These are phyloP conservation scores for Haplotaxodon microlepis DNA, from an alignment of 2,113 vertebrate genomes.

Conservation along the genomic window DNA sequence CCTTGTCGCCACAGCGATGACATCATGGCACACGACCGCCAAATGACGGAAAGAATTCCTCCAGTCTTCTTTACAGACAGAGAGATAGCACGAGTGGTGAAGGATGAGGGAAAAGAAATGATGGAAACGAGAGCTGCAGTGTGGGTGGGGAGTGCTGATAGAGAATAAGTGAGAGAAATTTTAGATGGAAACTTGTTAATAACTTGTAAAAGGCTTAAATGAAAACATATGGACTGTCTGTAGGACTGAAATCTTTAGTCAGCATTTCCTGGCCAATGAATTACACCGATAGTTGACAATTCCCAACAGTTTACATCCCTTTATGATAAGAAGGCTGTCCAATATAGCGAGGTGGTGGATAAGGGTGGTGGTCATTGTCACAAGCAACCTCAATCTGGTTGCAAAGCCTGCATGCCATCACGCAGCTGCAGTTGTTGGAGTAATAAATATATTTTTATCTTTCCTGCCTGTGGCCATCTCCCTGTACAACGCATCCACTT, in stretches of 20 bases:
- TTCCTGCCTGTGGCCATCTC: too few relatives aligned
- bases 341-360: neutral
- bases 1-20: constrained; percentile 49
- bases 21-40: constrained; percentile 58
- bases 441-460: neutral
- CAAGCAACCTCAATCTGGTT: neutral
- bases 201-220: neutral
- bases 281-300: neutral
- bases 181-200: constrained; percentile 4
- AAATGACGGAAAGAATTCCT: constrained; percentile 51
- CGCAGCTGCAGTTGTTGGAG: neutral
- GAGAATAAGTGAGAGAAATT: neutral
- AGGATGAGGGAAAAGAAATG: neutral
- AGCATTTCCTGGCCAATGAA: neutral
- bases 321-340: neutral
- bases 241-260: neutral
- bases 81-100: constrained; percentile 8
- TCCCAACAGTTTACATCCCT: neutral
- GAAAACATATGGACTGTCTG: neutral
- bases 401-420: neutral
- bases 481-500: too few relatives aligned
- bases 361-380: neutral
- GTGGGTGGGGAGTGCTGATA: neutral
- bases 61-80: neutral
- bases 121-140: neutral